phyloP scores from a whole-genome alignment of 2,113 vertebrate genomes.

The Cricetomys ansorgei region DNA sequence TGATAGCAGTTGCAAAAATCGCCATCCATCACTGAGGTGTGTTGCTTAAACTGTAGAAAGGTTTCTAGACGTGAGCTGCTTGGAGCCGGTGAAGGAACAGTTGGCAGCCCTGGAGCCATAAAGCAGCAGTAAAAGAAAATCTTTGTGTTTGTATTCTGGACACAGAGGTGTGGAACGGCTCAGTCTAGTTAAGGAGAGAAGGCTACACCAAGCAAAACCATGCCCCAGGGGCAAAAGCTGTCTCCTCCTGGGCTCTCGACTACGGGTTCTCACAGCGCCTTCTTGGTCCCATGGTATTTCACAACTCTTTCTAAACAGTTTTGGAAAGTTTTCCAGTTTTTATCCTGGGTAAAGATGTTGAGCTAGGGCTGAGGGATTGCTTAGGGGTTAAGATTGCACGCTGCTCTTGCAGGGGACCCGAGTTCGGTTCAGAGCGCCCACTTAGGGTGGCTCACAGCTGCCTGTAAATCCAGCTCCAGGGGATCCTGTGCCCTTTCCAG shows the following conservation, averaged over 20 bases:
- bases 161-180: not conserved
- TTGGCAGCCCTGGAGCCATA: constrained; percentile 70
- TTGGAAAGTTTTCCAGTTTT: constrained; percentile 9
- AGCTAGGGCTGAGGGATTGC: not conserved
- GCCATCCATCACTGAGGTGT: constrained; percentile 81
- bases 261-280: accelerated
- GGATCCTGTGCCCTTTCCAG: no score
- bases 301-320: constrained; percentile 38
- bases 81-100: constrained; percentile 62
- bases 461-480: not conserved
- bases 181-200: not conserved
- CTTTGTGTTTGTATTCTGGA: constrained; percentile 9
- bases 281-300: not conserved
- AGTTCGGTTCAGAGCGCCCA: not conserved
- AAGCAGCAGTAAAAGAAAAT: constrained; percentile 62
- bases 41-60: constrained; percentile 81
- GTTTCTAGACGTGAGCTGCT: constrained; percentile 74
- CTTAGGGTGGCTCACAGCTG: not conserved
- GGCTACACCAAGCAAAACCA: not conserved
- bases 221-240: constrained; percentile 10
- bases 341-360: not conserved
- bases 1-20: constrained; percentile 82
- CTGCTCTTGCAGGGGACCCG: not conserved
- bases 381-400: not conserved
- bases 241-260: not conserved